These are phyloP conservation scores for Cisticola juncidis DNA, from an alignment of 2,113 vertebrate species.

Conservation along the genomic window DNA sequence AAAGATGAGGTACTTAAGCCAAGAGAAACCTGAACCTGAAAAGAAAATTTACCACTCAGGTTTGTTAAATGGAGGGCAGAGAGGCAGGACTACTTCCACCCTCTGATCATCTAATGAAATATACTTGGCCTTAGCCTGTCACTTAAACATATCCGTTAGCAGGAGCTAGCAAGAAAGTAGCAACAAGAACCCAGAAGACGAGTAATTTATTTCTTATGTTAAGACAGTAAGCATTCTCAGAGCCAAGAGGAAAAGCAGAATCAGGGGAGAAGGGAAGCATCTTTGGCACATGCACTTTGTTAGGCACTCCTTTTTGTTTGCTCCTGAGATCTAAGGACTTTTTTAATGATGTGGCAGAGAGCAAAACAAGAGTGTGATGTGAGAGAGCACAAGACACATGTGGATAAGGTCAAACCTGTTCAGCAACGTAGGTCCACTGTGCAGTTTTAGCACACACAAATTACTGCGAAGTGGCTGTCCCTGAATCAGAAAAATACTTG, in stretches of 20 bases:
- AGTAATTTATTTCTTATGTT: background rate
- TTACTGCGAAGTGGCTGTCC: background rate
- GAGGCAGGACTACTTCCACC: background rate
- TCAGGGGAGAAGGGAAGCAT: fast-evolving
- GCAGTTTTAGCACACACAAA: background rate
- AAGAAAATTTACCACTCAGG: background rate
- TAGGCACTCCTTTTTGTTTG: background rate
- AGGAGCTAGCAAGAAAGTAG: background rate
- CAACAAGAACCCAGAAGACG: background rate
- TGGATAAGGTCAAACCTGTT: background rate
- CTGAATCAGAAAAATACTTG: background rate
- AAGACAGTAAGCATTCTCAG: background rate
- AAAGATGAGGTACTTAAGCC: background rate
- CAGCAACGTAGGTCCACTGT: background rate
- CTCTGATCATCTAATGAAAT: background rate
- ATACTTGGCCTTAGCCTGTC: background rate
- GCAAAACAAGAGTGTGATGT: background rate
- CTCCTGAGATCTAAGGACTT: background rate
- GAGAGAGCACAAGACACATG: background rate
- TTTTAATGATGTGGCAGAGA: background rate
- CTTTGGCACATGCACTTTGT: background rate
- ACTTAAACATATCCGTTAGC: background rate
- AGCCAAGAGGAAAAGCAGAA: background rate
- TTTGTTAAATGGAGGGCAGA: background rate
- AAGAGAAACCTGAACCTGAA: background rate